Percentiles rank a stretch among this genome's conserved stretches.
Conservation (phyloP, 2,888 invertebrate species). For the Stenichneumon culpator region DNA sequence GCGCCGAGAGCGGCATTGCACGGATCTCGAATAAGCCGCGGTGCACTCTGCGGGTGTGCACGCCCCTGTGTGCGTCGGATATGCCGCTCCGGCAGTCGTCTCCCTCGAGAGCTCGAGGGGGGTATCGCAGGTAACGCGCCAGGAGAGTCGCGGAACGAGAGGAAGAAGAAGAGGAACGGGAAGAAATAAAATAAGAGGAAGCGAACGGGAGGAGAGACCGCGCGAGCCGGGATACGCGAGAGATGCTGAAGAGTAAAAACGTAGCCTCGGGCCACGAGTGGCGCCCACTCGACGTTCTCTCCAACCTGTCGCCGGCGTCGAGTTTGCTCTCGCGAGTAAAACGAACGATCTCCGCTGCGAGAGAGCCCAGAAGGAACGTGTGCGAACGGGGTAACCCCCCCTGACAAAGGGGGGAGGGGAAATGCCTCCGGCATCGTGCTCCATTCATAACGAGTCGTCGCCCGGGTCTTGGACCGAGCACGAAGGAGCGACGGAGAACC, state of each 20-base stretch:
- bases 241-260: conserved; percentile 75
- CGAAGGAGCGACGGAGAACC: conserved; percentile 13
- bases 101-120: conserved; percentile 26
- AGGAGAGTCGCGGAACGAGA: background rate
- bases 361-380: conserved; percentile 34
- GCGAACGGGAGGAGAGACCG: background rate
- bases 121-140: conserved; percentile 17
- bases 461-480: conserved; percentile 14
- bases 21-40: background rate
- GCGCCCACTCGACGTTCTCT: conserved; percentile 81
- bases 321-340: conserved; percentile 41
- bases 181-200: conserved; percentile 27
- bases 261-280: conserved; percentile 79
- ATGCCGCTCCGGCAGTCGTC: background rate
- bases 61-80: conserved; percentile 27
- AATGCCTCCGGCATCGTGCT: conserved; percentile 53
- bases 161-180: conserved; percentile 6
- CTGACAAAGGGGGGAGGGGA: background rate
- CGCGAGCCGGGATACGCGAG: conserved; percentile 25
- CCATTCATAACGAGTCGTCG: conserved; percentile 74
- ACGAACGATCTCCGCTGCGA: conserved; percentile 30
- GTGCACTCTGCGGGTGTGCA: conserved; percentile 4
- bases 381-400: conserved; percentile 11
- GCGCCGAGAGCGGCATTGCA: background rate
- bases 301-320: conserved; percentile 71